A percentile compares a stretch with the other conserved stretches of the same genome.
Evolutionary conservation across 1,140 invertebrate species (phyloP).

Genomic region (Drosophila sturtevanti): DNA sequence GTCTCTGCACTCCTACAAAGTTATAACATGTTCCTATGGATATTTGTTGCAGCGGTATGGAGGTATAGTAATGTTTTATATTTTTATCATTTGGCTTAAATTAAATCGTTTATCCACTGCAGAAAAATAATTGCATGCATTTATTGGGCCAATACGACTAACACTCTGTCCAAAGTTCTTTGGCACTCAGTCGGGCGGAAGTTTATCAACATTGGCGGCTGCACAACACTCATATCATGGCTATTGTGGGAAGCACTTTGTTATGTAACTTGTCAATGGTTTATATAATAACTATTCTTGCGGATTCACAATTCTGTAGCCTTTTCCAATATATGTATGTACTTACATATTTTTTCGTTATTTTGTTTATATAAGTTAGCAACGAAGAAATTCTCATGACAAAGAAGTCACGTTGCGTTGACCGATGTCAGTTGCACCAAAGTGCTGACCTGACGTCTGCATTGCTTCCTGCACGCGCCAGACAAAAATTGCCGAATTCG

Average conservation of each 20-base stretch:
- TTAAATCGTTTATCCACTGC: background rate
- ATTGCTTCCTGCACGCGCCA: too few species aligned
- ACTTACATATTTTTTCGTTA: too few species aligned
- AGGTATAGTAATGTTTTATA: slow-evolving; percentile 38
- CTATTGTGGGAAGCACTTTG: slow-evolving; percentile 43
- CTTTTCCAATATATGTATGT: too few species aligned
- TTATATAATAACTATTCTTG: slow-evolving; percentile 36
- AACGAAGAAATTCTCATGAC: too few species aligned
- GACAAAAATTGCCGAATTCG: too few species aligned
- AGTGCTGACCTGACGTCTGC: too few species aligned
- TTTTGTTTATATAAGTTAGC: too few species aligned
- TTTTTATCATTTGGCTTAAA: background rate
- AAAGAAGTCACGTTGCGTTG: too few species aligned
- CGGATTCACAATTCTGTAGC: background rate
- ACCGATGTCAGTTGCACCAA: too few species aligned
- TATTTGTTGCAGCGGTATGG: slow-evolving; percentile 53
- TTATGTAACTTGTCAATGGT: slow-evolving; percentile 47
- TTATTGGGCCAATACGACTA: slow-evolving; percentile 37
- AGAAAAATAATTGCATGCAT: slow-evolving; percentile 61
- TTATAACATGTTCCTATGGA: slow-evolving; percentile 59
- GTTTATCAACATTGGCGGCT: slow-evolving; percentile 69
- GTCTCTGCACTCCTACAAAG: slow-evolving; percentile 59
- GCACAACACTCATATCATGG: slow-evolving; percentile 51
- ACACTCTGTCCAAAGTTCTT: slow-evolving; percentile 25
- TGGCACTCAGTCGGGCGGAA: slow-evolving; percentile 13